Conservation (phyloP, 1,140 invertebrate genomes). For the Drosophila yakuba region DNA sequence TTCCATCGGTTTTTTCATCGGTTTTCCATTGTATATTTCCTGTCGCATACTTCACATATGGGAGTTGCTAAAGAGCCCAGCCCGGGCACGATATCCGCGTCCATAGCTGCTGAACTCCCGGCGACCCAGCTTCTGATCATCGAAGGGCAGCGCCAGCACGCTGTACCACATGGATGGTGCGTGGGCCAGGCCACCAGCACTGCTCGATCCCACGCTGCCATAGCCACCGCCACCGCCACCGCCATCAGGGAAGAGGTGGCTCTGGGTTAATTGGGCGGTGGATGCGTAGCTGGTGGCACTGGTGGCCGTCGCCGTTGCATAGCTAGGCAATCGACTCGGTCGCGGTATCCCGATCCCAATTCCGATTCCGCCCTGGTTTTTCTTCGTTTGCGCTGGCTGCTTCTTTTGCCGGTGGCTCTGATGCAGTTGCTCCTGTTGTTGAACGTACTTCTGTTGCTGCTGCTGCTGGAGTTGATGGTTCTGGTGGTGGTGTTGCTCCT, state of each 20-base stretch:
- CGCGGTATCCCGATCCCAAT: constrained; percentile 20
- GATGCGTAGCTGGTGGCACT: constrained; percentile 74
- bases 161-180: constrained; percentile 94
- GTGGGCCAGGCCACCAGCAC: constrained; percentile 45
- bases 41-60: constrained; percentile 43
- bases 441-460: neutral
- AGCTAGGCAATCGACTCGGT: constrained; percentile 57
- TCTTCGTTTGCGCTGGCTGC: neutral
- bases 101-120: constrained; percentile 89
- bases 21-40: neutral
- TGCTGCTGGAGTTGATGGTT: neutral
- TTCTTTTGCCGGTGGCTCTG: constrained; percentile 15
- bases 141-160: constrained; percentile 94
- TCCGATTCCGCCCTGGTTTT: neutral
- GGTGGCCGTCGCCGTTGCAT: constrained; percentile 72
- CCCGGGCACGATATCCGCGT: constrained; percentile 90
- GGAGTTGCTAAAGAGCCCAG: constrained; percentile 92
- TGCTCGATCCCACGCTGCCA: constrained; percentile 59
- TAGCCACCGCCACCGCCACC: constrained; percentile 32
- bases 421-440: neutral
- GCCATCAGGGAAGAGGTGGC: neutral
- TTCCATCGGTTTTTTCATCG: constrained; percentile 17
- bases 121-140: constrained; percentile 94
- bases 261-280: constrained; percentile 62
- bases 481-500: neutral